Conservation (phyloP, 2,888 invertebrate genomes). For the Acleris literana region DNA sequence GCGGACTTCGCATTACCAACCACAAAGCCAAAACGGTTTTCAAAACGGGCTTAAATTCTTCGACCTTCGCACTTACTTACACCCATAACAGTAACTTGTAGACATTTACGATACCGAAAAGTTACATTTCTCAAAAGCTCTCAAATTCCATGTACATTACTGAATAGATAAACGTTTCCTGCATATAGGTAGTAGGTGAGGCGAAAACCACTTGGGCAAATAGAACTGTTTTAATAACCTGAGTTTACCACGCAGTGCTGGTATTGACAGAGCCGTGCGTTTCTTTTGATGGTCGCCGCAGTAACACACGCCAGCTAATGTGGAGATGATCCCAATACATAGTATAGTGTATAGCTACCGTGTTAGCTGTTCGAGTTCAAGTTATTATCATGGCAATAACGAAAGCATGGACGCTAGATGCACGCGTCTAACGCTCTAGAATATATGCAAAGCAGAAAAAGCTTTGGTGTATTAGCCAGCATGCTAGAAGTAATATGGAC, state of each 20-base stretch:
- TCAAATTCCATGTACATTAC: slow-evolving; percentile 11
- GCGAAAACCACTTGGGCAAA: slow-evolving; percentile 64
- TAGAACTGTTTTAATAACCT: slow-evolving; percentile 59
- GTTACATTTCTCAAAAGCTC: slow-evolving; percentile 1
- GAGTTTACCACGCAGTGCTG: slow-evolving; percentile 47
- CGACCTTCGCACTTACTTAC: too few species aligned
- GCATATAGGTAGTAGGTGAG: slow-evolving; percentile 26
- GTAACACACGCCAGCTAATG: slow-evolving; percentile 32
- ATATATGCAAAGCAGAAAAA: too few species aligned
- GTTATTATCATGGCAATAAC: not conserved
- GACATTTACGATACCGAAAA: not conserved
- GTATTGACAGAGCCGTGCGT: slow-evolving; percentile 56
- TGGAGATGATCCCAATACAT: slow-evolving; percentile 30
- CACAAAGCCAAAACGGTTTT: too few species aligned
- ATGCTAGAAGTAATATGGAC: too few species aligned
- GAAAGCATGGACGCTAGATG: not conserved
- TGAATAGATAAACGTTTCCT: slow-evolving; percentile 18
- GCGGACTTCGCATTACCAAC: too few species aligned
- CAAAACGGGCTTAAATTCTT: too few species aligned
- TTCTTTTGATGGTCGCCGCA: slow-evolving; percentile 28
- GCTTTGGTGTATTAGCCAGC: too few species aligned
- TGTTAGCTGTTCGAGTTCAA: not conserved
- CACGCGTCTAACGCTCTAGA: not conserved
- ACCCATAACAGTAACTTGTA: too few species aligned
- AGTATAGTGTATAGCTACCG: slow-evolving; percentile 18